Evolutionary conservation across 1,140 invertebrate genomes (phyloP), one percentile per base, ranked within the genome.

Genomic region (Leptinotarsa undecemlineata): DNA sequence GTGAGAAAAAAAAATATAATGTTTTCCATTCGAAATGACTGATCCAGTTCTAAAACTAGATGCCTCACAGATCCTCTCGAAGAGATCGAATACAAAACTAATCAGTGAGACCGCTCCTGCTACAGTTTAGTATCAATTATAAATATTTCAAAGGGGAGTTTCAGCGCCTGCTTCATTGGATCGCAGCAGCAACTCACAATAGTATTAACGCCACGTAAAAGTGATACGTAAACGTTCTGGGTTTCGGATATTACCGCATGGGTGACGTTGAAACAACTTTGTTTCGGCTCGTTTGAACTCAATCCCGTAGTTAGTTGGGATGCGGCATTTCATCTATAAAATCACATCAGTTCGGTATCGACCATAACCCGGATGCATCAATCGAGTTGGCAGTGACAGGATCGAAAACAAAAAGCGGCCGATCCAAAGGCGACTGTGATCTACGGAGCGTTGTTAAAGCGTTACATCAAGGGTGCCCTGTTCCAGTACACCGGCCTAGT

Each of bases 291-390:
- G 78, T 72, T 78, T 78, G 69, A 72, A 78, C 73, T 72, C 71
- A 69, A 71, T 77, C 15, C 74, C 76, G 72, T 73, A 42, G 64
- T 19, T 57, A 19, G 51, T 57, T 19, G 51, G 51, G 51, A 57
- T 57, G 51, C 74, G 76, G 73, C 75, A 81, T 75, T 81, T 81
- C 81, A 81, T 79, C 78, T 82, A 82, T 82, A 68, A 82, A 82
- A 82, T 82, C 81, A 82, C 81, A 82, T 82, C 81, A 82, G 80
- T 80, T 75, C 78, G 79, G 80, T 82, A 82, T 80, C 78, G 73
- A 71, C 72, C 77, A 77, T 71, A 57, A n/a, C 33, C 8, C 33
- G 33, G 23, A 23, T 63, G 62, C 62, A 63, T 63, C 62, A 21
- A 42, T 26, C 64, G 64, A 42, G 64, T 67, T 42, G 23, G 42